phyloP scores from a whole-genome alignment of 2,888 invertebrate species.

The Aphidius colemani region DNA sequence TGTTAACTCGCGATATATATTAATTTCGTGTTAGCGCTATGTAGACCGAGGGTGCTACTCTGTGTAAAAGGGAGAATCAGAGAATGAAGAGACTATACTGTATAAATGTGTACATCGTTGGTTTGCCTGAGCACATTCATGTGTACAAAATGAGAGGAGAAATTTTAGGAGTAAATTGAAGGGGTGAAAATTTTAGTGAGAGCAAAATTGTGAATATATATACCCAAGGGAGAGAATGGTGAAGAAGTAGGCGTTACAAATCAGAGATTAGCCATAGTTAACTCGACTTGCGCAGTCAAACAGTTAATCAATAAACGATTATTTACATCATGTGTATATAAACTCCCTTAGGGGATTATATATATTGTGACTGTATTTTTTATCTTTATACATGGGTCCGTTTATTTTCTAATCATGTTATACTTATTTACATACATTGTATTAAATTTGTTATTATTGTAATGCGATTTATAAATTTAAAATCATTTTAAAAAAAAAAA shows the following conservation, averaged over 20 bases:
- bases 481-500: no score
- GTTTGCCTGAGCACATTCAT: neutral
- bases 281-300: conserved; percentile 60
- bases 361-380: neutral
- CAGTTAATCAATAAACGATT: conserved; percentile 61
- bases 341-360: neutral
- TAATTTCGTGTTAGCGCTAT: conserved; percentile 60
- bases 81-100: conserved; percentile 23
- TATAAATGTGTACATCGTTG: neutral
- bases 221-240: conserved; percentile 28
- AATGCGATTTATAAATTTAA: no score
- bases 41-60: conserved; percentile 5
- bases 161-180: conserved; percentile 1
- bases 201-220: neutral
- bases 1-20: conserved; percentile 61
- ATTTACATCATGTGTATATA: conserved; percentile 48
- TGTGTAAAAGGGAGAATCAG: conserved; percentile 22
- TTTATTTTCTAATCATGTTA: neutral
- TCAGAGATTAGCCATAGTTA: conserved; percentile 61
- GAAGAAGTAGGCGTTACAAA: conserved; percentile 56
- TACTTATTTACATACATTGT: neutral
- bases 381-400: neutral
- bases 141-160: conserved; percentile 16
- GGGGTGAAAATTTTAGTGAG: neutral
- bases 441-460: no score